Evolutionary conservation across 2,888 invertebrate species (phyloP).

Genomic region (Chironomus tentans): DNA sequence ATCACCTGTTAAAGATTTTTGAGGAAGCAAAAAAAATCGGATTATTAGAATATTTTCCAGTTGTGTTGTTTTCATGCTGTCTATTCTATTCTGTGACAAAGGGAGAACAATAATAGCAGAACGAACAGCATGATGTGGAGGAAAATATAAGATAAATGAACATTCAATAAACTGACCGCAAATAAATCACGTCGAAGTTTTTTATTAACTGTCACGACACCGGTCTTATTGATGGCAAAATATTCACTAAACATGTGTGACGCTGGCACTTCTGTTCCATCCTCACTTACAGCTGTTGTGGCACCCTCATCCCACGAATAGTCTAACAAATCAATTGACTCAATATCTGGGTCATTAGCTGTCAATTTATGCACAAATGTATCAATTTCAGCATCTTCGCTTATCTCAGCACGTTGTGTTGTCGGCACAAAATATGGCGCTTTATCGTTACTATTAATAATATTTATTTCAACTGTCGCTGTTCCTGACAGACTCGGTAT

Average conservation of each 20-base stretch:
- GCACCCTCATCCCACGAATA: slow-evolving; percentile 58
- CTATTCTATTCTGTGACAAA: neutral
- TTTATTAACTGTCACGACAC: slow-evolving; percentile 43
- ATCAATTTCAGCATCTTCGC: slow-evolving; percentile 68
- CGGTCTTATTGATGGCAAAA: slow-evolving; percentile 53
- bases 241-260: slow-evolving; percentile 49
- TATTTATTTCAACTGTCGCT: slow-evolving; percentile 64
- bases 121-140: neutral
- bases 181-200: slow-evolving; percentile 39
- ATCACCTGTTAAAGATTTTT: slow-evolving; percentile 45
- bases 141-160: slow-evolving; percentile 5
- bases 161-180: slow-evolving; percentile 33
- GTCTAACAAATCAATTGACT: slow-evolving; percentile 56
- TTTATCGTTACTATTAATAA: slow-evolving; percentile 83
- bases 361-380: slow-evolving; percentile 60
- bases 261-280: slow-evolving; percentile 58
- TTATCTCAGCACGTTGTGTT: slow-evolving; percentile 69
- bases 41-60: neutral
- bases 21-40: too few relatives aligned
- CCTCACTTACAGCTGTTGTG: slow-evolving; percentile 69
- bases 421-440: slow-evolving; percentile 71
- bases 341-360: slow-evolving; percentile 73
- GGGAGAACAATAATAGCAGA: neutral
- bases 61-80: too few relatives aligned
- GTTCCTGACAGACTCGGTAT: slow-evolving; percentile 74